Base-by-base conservation (phyloP, 2,797 vertebrate genomes). In the Buphagus erythrorhynchus region DNA sequence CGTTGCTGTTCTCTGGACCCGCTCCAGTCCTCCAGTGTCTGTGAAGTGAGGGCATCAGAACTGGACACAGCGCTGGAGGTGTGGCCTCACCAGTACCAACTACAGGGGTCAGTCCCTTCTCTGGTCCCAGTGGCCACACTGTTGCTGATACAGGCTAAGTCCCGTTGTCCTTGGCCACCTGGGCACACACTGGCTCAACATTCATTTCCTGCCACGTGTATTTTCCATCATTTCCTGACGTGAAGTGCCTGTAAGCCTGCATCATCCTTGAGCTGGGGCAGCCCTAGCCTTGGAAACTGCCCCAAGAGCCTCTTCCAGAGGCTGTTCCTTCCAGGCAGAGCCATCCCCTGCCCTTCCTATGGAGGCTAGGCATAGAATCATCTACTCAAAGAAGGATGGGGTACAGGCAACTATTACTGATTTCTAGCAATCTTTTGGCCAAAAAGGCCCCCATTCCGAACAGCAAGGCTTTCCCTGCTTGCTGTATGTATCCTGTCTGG, bases 201-300 rank as follows among this genome's bases (percentile, higher is more conserved):
- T 20, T 49, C 2, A 1, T 67, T 52, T 55, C 42, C 20, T 12
- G 6, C 2, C 4, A 3, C 1, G 0, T 36, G 13, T 15, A 8
- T 62, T 62, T 55, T 8, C 13, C 14, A 3, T 51, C 1, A 0
- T 46, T n/a, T 54, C 22, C 28, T 35, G 7, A 5, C 1, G 0
- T 8, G 11, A 52, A 29, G n/a, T 8, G 5, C 18, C 6, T 10
- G 7, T 21, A 11, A 18, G 3, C 1, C 6, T 2, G 0, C 8
- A 5, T 19, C 1, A 1, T 12, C 33, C 6, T 24, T 17, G 19
- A 15, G 16, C 13, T n/a, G 10, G 10, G 21, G 22, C 25, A 15
- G 38, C 3, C 18, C 16, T 38, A 10, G 28, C 36, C 8, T 11
- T 19, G 25, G 29, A 14, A 83, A 2, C 6, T 29, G 42, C n/a